A percentile compares a stretch with the other conserved stretches of the same genome.
These are phyloP conservation scores for Perizoma affinitatum DNA, from an alignment of 2,888 invertebrate species.

Conservation along the genomic window DNA sequence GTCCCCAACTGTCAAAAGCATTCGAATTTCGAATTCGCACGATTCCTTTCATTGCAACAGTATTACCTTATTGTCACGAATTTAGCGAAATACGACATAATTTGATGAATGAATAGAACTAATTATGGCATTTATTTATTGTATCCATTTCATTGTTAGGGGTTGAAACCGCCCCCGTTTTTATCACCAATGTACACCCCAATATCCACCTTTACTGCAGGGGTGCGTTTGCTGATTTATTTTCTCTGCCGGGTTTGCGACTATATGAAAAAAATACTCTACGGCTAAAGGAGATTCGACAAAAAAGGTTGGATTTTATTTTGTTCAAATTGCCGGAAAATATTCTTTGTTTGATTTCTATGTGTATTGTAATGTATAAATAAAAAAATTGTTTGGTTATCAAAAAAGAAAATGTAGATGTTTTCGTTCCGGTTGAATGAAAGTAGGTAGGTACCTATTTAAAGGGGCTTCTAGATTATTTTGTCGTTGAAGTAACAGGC, in stretches of 20 bases:
- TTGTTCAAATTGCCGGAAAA: constrained; percentile 54
- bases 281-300: constrained; percentile 41
- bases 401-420: no score
- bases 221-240: constrained; percentile 67
- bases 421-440: no score
- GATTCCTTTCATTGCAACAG: constrained; percentile 47
- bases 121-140: constrained; percentile 80
- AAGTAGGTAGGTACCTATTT: no score
- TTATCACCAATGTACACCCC: constrained; percentile 67
- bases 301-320: constrained; percentile 43
- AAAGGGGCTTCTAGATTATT: no score
- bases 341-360: constrained; percentile 44
- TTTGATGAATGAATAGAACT: constrained; percentile 77
- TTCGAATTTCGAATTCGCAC: constrained; percentile 58
- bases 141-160: constrained; percentile 72
- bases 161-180: constrained; percentile 61
- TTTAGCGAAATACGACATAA: constrained; percentile 63
- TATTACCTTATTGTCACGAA: constrained; percentile 55
- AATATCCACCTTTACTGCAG: constrained; percentile 51
- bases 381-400: constrained; percentile 37
- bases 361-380: constrained; percentile 43
- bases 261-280: constrained; percentile 33
- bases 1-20: constrained; percentile 68
- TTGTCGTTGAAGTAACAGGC: no score
- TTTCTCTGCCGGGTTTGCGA: constrained; percentile 53